Evolutionary conservation across 2,797 vertebrate species (phyloP).

Genomic region (Borostomias antarcticus): DNA sequence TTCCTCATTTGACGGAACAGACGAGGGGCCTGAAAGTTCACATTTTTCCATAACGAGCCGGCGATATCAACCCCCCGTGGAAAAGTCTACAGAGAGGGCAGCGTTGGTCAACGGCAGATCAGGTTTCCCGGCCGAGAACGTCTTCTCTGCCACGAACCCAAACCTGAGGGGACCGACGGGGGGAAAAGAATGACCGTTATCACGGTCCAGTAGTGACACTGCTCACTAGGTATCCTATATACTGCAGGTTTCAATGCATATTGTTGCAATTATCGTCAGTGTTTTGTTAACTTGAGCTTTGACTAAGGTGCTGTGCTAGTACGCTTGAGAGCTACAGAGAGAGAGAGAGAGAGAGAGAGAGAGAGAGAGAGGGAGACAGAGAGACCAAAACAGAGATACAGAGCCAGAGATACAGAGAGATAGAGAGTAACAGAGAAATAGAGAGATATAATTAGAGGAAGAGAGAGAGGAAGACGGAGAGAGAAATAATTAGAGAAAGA

Average conservation of each 20-base stretch:
- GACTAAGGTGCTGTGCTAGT: too few relatives aligned
- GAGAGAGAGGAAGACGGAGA: too few relatives aligned
- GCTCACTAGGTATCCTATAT: too few relatives aligned
- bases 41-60: slow-evolving; percentile 63
- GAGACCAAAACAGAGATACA: background rate
- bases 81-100: slow-evolving; percentile 55
- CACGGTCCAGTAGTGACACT: too few relatives aligned
- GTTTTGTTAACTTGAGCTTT: too few relatives aligned
- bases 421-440: background rate
- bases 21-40: slow-evolving; percentile 64
- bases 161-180: slow-evolving; percentile 12
- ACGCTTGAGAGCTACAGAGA: slow-evolving; percentile 12
- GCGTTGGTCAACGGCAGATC: slow-evolving; percentile 50
- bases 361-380: background rate
- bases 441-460: background rate
- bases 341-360: background rate
- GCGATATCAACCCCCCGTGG: slow-evolving; percentile 48
- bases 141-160: slow-evolving; percentile 7
- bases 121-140: slow-evolving; percentile 39
- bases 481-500: background rate
- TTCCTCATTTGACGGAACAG: slow-evolving; percentile 55
- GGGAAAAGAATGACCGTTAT: too few relatives aligned
- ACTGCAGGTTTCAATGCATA: too few relatives aligned
- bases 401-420: background rate
- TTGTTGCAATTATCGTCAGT: too few relatives aligned